Evolutionary conservation across 37 sponge, comb jelly and placozoan genomes (phyloP), one percentile per base, ranked within the genome.

Genomic region (Amphimedon queenslandica): DNA sequence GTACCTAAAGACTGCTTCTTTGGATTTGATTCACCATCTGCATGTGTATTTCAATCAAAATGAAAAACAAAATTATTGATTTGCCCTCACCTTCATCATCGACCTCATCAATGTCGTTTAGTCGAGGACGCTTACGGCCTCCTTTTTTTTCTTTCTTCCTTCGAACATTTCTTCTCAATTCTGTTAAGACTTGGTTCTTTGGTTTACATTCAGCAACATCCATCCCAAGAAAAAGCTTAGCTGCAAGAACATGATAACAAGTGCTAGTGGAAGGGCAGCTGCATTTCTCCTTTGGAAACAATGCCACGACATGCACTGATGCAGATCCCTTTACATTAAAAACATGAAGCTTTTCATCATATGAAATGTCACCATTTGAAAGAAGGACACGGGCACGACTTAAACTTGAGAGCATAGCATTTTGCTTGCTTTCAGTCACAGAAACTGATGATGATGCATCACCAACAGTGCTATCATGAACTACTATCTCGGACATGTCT

Each of bases 321-420:
- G 38, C 69, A 67, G 69, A 67, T 32, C 69, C 69, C 34, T 67
- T 67, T 18, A 67, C 69, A 67, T 34, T 67, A 30, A 67, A 67
- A 4, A 67, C 69, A 32, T 67, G 69, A 3, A 67, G 69, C 69
- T 67, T 67, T 34, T 36, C 11, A 30, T 67, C 69, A 67, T 36
- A 67, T 10, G 38, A 36, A 30, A 67, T 67, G n/a, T 67, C n/a
- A 30, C 34, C 38, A 24, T 6, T 36, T 67, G 31, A 5, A 24
- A 67, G 38, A 39, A 39, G 43, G 29, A 32, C 66, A 42, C 41
- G 33, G 10, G 77, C 77, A 18, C 77, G 42, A 24, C 24, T 66
- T 4, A 38, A 38, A 28, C 24, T 21, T 37, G 43, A 60, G 30
- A 63, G 66, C 13, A 47, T 47, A n/a, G n/a, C n/a, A n/a, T n/a